Evolutionary conservation across 1,140 invertebrate genomes (phyloP).

Genomic region (Radopholus similis): DNA sequence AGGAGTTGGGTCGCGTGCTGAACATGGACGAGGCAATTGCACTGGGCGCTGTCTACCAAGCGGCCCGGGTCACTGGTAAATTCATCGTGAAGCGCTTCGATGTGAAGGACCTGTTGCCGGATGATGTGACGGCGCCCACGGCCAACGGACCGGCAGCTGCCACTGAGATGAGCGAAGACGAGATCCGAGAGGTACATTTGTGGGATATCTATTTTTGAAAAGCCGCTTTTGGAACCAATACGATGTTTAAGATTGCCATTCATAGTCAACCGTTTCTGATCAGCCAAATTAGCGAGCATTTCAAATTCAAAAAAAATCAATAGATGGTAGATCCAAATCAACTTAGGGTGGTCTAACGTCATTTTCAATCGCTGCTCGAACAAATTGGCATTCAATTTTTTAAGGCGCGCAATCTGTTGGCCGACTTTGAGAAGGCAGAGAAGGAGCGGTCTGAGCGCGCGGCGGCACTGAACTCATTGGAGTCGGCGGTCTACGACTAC

Average conservation of each 20-base stretch:
- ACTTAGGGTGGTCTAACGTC: not conserved
- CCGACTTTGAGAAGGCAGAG: constrained; percentile 67
- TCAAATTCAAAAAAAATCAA: not conserved
- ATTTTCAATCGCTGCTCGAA: not conserved
- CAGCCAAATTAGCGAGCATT: not conserved
- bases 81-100: constrained; percentile 77
- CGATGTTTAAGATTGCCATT: not conserved
- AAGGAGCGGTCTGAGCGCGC: constrained; percentile 72
- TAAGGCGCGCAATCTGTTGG: constrained; percentile 66
- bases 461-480: constrained; percentile 81
- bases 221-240: too few relatives aligned
- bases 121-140: not conserved
- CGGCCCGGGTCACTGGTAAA: constrained; percentile 86
- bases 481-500: constrained; percentile 85
- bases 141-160: constrained; percentile 61
- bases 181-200: not conserved
- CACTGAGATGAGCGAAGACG: constrained; percentile 17
- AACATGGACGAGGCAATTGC: constrained; percentile 97
- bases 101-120: not conserved
- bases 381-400: not conserved
- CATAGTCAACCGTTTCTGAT: not conserved
- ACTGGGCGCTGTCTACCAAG: constrained; percentile 94
- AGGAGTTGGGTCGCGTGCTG: constrained; percentile 84
- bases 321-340: not conserved
- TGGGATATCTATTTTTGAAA: too few relatives aligned